Evolutionary conservation across 1,140 invertebrate species (phyloP).

Genomic region (Phenacoccus solenopsis): DNA sequence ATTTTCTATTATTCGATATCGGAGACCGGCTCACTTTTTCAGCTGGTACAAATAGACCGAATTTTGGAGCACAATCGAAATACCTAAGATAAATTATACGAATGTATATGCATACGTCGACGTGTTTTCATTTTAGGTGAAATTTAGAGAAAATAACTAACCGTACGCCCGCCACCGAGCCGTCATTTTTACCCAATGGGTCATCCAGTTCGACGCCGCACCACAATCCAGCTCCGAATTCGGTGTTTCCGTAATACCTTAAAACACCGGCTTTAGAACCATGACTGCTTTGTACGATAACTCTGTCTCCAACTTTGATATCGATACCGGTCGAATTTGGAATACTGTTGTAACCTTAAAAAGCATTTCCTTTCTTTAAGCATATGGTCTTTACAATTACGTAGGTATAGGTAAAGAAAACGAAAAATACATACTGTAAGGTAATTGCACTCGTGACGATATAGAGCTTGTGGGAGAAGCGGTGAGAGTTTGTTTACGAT

Average conservation of each 20-base stretch:
- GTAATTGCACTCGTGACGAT: neutral
- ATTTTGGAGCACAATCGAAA: slow-evolving; percentile 79
- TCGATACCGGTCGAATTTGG: slow-evolving; percentile 31
- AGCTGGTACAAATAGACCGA: slow-evolving; percentile 83
- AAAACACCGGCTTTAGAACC: slow-evolving; percentile 80
- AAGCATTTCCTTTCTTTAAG: too few relatives aligned
- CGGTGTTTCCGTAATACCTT: slow-evolving; percentile 67
- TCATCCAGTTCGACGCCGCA: slow-evolving; percentile 91
- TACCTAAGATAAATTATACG: slow-evolving; percentile 50
- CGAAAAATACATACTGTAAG: neutral
- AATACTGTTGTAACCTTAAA: neutral
- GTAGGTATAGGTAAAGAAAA: too few relatives aligned
- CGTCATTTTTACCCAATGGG: slow-evolving; percentile 88
- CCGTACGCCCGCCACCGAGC: slow-evolving; percentile 76
- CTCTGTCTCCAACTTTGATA: slow-evolving; percentile 72
- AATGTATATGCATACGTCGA: neutral
- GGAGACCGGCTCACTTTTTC: slow-evolving; percentile 74
- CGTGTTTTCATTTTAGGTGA: neutral
- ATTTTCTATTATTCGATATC: slow-evolving; percentile 35
- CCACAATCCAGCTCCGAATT: slow-evolving; percentile 86
- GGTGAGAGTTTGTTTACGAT: neutral
- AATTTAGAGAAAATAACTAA: slow-evolving; percentile 28
- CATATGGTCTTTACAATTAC: too few relatives aligned
- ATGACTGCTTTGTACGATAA: slow-evolving; percentile 74
- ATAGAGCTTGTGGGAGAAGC: neutral